Percentiles rank a stretch among this genome's conserved stretches.
Conservation (phyloP, 1,140 invertebrate genomes). For the Metopolophium dirhodum region DNA sequence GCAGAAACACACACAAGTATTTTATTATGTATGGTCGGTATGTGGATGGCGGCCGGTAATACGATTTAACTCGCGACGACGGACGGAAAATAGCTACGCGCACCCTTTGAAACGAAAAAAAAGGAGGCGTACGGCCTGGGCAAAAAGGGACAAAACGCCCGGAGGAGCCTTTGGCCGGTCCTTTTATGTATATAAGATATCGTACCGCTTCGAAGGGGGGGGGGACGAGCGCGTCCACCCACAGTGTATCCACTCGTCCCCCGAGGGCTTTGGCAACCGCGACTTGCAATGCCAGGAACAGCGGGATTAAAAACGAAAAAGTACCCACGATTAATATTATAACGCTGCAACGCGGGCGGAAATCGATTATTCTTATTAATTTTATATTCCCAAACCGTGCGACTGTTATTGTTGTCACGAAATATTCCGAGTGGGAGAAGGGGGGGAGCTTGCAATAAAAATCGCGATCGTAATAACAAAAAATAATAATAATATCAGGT, state of each 20-base stretch:
- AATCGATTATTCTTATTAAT: constrained; percentile 14
- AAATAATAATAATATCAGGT: constrained; percentile 10
- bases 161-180: constrained; percentile 26
- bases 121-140: background rate
- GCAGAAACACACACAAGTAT: background rate
- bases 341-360: background rate
- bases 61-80: constrained; percentile 45
- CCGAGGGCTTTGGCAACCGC: constrained; percentile 12
- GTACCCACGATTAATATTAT: background rate
- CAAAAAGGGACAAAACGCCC: constrained; percentile 43
- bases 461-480: constrained; percentile 1
- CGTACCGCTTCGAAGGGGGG: background rate
- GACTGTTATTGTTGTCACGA: background rate
- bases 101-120: constrained; percentile 31
- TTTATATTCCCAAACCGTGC: background rate
- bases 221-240: background rate
- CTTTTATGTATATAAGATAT: constrained; percentile 49
- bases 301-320: constrained; percentile 43
- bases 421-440: background rate
- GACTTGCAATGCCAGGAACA: background rate
- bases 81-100: constrained; percentile 1
- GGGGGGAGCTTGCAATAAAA: background rate
- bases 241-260: background rate
- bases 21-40: constrained; percentile 12
- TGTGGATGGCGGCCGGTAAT: background rate